Evolutionary conservation across 2,113 vertebrate genomes (phyloP), one percentile per base, ranked within the genome.

Genomic region (Atherinomorus stipes): DNA sequence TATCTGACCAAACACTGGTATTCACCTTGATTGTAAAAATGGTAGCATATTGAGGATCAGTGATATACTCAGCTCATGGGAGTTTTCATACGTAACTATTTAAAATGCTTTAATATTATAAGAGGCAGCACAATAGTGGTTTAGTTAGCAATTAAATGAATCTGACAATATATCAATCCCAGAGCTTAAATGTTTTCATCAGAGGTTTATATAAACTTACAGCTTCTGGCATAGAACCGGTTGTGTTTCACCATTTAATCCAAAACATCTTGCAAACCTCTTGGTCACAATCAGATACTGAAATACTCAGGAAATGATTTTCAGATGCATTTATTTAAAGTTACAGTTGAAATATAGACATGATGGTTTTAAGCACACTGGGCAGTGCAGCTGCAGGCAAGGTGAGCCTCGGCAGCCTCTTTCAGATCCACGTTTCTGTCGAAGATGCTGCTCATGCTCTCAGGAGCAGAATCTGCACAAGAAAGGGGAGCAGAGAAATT

Each of bases 371-470:
- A 93, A 74, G 71, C 65, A 61, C 93, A 94, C 58, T 90, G 83
- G 25, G 84, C 9, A 0, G 56, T 76, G 64, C 93, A 94, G 70
- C 65, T 87, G 67, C 93, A 94, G 50, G 87, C 90, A 16, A 92
- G 53, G 79, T 94, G 92, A 57, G 90, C 90, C 23, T 88, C 77
- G 8, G 83, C 22, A 8, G 47, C 73, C 34, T 92, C 89, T 23
- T 37, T 92, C 25, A 94, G 6, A 76, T 94, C 93, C 21, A 87
- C 60, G 7, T 86, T 91, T 62, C 83, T 86, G 8, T 90, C 85
- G 10, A 22, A 85, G 58, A 88, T 45, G 67, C n/a, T 74, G 53
- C 12, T 76, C n/a, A 50, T 42, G 15, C 13, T 58, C 15, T 56
- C 69, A 11, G 51, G 28, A 19, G 44, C 40, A 25, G 85, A 71